Evolutionary conservation across 2,888 invertebrate genomes (phyloP).

Genomic region (Sphaerophoria taeniata): DNA sequence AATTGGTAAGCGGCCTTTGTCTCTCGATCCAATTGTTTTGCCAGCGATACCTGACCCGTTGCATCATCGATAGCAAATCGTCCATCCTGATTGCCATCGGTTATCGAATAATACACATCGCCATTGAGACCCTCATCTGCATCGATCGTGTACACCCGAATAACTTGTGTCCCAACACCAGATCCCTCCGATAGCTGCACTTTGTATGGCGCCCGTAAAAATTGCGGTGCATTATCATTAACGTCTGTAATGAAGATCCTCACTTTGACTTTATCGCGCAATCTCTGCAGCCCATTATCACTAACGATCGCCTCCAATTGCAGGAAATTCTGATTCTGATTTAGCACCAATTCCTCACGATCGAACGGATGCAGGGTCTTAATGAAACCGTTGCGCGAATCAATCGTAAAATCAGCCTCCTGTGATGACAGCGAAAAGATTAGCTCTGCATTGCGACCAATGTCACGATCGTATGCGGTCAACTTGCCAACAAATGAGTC

Average conservation of each 20-base stretch:
- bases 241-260: constrained; percentile 94
- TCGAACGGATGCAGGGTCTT: constrained; percentile 94
- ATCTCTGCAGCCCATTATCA: constrained; percentile 90
- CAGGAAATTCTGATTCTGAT: constrained; percentile 86
- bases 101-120: constrained; percentile 92
- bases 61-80: constrained; percentile 93
- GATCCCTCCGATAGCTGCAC: constrained; percentile 96
- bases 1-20: constrained; percentile 89
- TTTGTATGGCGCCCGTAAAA: constrained; percentile 91
- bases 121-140: constrained; percentile 95
- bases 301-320: constrained; percentile 93
- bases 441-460: constrained; percentile 95
- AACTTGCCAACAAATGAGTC: constrained; percentile 97
- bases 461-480: constrained; percentile 94
- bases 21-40: constrained; percentile 92
- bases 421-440: constrained; percentile 90
- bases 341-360: constrained; percentile 92
- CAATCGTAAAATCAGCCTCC: constrained; percentile 93
- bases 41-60: constrained; percentile 93
- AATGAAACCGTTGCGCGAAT: constrained; percentile 95
- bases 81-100: constrained; percentile 91
- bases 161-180: constrained; percentile 90
- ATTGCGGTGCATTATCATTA: constrained; percentile 95
- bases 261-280: constrained; percentile 93
- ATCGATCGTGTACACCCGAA: constrained; percentile 93